phyloP scores from a whole-genome alignment of 2,113 vertebrate genomes.

The Pithys albifrons region DNA sequence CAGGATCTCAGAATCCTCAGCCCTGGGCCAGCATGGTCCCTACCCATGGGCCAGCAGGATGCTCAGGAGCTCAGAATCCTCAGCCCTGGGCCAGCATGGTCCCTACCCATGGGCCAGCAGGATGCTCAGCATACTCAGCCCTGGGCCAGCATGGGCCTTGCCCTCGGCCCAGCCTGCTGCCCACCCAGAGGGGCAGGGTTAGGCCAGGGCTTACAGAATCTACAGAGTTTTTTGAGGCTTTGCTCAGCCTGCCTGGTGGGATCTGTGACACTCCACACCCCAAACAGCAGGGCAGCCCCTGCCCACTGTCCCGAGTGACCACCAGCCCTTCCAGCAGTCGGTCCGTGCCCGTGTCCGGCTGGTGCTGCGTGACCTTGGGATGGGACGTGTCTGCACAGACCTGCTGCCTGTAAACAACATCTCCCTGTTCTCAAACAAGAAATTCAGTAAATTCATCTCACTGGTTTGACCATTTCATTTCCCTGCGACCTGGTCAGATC shows the following conservation, averaged over 20 bases:
- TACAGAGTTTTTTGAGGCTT: not conserved
- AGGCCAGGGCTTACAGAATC: not conserved
- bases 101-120: no score
- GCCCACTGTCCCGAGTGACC: accelerated
- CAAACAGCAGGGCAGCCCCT: not conserved
- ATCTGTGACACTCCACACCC: not conserved
- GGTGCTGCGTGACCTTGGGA: accelerated
- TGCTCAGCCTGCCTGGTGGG: not conserved
- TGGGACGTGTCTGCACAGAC: accelerated
- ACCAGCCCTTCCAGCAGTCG: not conserved
- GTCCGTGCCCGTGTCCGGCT: accelerated
- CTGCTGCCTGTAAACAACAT: not conserved
- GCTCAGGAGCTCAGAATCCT: no score
- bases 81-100: no score
- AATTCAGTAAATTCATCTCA: not conserved
- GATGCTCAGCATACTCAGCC: no score
- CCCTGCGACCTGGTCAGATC: accelerated
- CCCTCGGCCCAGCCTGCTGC: not conserved
- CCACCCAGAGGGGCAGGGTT: not conserved
- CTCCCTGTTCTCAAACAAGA: slow-evolving; percentile 2
- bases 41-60: no score
- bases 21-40: no score
- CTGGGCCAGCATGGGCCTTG: no score
- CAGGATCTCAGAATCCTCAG: no score
- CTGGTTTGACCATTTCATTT: not conserved